Evolutionary conservation across 1,140 invertebrate species (phyloP), one percentile per base, ranked within the genome.

Genomic region (Heliconius hermathena): DNA sequence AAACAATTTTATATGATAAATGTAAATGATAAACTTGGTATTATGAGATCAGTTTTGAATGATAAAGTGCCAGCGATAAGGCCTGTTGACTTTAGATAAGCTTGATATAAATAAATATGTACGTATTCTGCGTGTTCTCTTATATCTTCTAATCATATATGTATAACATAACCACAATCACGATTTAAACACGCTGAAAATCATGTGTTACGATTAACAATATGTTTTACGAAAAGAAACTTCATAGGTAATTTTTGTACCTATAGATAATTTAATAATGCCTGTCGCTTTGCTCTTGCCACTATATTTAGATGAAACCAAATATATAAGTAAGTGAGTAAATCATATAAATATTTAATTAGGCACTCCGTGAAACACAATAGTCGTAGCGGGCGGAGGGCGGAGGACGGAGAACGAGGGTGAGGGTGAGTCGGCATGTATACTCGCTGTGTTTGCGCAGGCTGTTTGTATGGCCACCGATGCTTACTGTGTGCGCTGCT

Each of bases 401-500:
- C 70, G 71, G 70, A 38, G 41, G 71, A 73, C 70, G 71, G 79
- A 81, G 41, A 71, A 76, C 76, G 52, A 71, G 49, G 73, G 80
- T 80, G 81, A 84, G 85, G 76, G 82, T 71, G 85, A 84, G 81
- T 83, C 82, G 81, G 85, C 81, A 74, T 87, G 87, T 90, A 88
- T 89, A 83, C 87, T 82, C 85, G 86, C 88, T 79, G 78, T 90
- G 85, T 91, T 92, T 91, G 83, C 87, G 71, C 83, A 85, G 84
- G 73, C 81, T 92, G 90, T 91, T 90, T 89, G 85, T 84, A 73
- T 81, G 82, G 84, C 79, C 82, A 77, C 80, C 85, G 70, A 83
- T 86, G 89, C 88, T 90, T 88, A 90, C 89, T 89, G 87, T 89
- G 83, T 81, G 78, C 84, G 77, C 57, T 57, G 76, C 83, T 82